These are phyloP conservation scores for Spodoptera exigua DNA, from an alignment of 2,888 invertebrate species.

Conservation along the genomic window DNA sequence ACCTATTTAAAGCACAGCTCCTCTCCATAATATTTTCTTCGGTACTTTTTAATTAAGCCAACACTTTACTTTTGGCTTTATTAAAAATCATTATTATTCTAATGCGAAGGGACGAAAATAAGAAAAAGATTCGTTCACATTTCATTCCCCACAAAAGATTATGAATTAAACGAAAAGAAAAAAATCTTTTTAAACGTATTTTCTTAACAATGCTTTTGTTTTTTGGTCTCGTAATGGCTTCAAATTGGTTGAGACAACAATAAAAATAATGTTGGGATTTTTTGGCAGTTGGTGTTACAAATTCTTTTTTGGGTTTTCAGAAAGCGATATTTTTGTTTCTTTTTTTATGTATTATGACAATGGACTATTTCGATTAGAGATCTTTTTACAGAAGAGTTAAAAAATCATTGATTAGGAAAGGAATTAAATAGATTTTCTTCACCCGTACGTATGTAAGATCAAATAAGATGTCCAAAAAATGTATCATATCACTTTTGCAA, in stretches of 20 bases:
- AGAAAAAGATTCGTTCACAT: constrained; percentile 52
- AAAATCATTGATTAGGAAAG: too few species aligned
- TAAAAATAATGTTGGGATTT: constrained; percentile 24
- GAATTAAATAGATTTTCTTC: too few species aligned
- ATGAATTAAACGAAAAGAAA: constrained; percentile 41
- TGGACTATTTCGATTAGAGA: too few species aligned
- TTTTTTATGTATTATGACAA: too few species aligned
- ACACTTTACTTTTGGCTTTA: constrained; percentile 51
- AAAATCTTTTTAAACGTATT: constrained; percentile 47
- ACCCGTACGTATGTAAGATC: too few species aligned
- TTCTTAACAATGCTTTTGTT: constrained; percentile 49
- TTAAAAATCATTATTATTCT: constrained; percentile 61
- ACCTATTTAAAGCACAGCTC: constrained; percentile 14
- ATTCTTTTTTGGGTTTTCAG: too few species aligned
- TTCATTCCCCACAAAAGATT: constrained; percentile 51
- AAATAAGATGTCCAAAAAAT: too few species aligned
- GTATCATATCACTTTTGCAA: too few species aligned
- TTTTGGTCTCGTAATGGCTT: constrained; percentile 33
- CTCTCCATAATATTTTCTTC: constrained; percentile 22
- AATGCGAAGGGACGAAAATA: constrained; percentile 43
- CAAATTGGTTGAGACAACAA: constrained; percentile 35
- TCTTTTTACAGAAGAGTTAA: too few species aligned
- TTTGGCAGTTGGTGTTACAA: constrained; percentile 5
- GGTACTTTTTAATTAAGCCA: constrained; percentile 50
- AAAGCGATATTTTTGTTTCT: not conserved